Conservation (phyloP, 2,888 invertebrate genomes). For the Amiota communis region DNA sequence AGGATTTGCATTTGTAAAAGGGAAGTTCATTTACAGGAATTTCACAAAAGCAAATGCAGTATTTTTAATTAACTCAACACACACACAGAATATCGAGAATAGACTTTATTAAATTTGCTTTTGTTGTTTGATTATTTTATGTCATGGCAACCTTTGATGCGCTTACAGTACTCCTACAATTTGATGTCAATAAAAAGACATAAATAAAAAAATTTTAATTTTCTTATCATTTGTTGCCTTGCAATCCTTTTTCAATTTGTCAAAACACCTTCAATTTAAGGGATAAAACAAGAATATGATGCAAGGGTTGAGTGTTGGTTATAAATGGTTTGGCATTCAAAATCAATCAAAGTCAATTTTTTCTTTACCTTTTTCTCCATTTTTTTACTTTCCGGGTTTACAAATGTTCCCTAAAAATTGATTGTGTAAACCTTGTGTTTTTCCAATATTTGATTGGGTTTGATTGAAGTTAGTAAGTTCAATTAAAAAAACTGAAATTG, state of each 20-base stretch:
- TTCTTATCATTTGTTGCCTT: not conserved
- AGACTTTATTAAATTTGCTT: slow-evolving; percentile 11
- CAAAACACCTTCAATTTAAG: not conserved
- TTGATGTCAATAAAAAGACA: not conserved
- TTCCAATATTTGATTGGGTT: not conserved
- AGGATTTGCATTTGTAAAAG: too few relatives aligned
- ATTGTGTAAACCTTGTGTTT: slow-evolving; percentile 53
- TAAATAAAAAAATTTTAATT: not conserved
- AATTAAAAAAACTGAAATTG: too few relatives aligned
- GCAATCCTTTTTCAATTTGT: slow-evolving; percentile 23
- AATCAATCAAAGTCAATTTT: slow-evolving; percentile 54
- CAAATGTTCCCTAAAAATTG: slow-evolving; percentile 47
- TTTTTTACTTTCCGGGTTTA: slow-evolving; percentile 21
- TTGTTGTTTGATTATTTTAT: not conserved
- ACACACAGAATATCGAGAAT: too few relatives aligned
- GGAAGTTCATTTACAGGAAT: too few relatives aligned
- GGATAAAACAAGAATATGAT: not conserved
- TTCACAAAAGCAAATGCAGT: too few relatives aligned
- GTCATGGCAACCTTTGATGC: slow-evolving; percentile 6
- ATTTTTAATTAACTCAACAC: too few relatives aligned
- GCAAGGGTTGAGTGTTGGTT: slow-evolving; percentile 22
- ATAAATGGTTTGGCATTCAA: slow-evolving; percentile 41
- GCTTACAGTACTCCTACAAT: too few relatives aligned
- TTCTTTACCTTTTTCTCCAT: not conserved
- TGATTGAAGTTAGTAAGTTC: too few relatives aligned